Evolutionary conservation across 1,140 invertebrate species (phyloP).

Genomic region (Eurosta solidaginis): DNA sequence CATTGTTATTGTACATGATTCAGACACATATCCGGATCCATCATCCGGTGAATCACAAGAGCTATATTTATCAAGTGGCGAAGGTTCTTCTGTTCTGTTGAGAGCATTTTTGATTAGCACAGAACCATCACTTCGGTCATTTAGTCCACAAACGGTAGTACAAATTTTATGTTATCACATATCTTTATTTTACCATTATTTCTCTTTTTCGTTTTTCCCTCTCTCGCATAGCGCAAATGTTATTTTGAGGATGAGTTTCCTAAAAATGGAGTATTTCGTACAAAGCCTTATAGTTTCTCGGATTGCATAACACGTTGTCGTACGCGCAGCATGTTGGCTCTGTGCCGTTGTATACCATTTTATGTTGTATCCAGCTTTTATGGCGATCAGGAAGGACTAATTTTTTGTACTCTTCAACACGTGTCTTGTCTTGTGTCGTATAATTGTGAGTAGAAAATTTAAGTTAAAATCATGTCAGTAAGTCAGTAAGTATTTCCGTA

Average conservation of each 20-base stretch:
- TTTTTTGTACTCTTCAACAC: conserved; percentile 52
- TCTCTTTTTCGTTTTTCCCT: not conserved
- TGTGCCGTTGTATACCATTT: conserved; percentile 65
- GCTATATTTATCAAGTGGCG: conserved; percentile 18
- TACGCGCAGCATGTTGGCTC: conserved; percentile 60
- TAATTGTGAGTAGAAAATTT: conserved; percentile 42
- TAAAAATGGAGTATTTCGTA: conserved; percentile 39
- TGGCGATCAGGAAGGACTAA: conserved; percentile 37
- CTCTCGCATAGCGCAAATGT: conserved; percentile 52
- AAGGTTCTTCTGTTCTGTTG: conserved; percentile 33
- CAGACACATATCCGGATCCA: conserved; percentile 32
- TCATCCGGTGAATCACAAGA: conserved; percentile 20
- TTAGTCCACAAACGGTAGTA: conserved; percentile 39
- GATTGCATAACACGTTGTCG: conserved; percentile 66
- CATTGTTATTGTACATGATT: conserved; percentile 37
- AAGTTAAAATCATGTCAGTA: not conserved
- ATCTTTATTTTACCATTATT: not conserved
- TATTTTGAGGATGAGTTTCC: conserved; percentile 58
- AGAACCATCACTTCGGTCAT: conserved; percentile 40
- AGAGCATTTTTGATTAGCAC: conserved; percentile 45
- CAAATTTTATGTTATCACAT: not conserved
- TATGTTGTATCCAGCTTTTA: conserved; percentile 60
- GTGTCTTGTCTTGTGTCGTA: conserved; percentile 49
- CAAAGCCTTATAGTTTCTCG: conserved; percentile 48
- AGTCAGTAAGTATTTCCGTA: not conserved